These are phyloP conservation scores for Lagria hirta DNA, from an alignment of 2,888 invertebrate species.

Conservation along the genomic window DNA sequence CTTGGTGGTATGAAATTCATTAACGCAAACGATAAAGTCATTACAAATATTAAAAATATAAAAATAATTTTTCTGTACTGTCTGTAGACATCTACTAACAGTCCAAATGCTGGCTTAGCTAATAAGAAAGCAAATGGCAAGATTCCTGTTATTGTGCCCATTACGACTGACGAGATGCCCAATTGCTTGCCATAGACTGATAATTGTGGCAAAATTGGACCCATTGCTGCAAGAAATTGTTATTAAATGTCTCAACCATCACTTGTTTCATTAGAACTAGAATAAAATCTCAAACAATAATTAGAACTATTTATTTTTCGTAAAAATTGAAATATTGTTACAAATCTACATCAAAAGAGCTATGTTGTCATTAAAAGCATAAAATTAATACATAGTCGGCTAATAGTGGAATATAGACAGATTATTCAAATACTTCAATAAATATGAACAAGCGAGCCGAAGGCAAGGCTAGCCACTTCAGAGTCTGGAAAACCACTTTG, in stretches of 20 bases:
- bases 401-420: too few species aligned
- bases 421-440: too few species aligned
- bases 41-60: slow-evolving; percentile 63
- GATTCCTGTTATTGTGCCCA: slow-evolving; percentile 75
- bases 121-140: slow-evolving; percentile 75
- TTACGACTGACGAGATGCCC: slow-evolving; percentile 72
- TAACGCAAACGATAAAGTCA: slow-evolving; percentile 68
- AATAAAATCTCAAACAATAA: slow-evolving; percentile 2
- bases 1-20: slow-evolving; percentile 66
- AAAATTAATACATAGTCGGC: too few species aligned
- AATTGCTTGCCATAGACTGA: slow-evolving; percentile 77
- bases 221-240: slow-evolving; percentile 65
- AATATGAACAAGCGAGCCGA: too few species aligned
- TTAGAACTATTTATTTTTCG: not conserved
- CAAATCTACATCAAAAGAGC: not conserved
- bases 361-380: too few species aligned
- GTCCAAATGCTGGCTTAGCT: slow-evolving; percentile 76
- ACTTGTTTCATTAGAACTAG: not conserved
- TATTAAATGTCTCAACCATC: not conserved
- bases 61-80: slow-evolving; percentile 71
- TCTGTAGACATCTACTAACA: slow-evolving; percentile 73
- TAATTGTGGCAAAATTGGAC: slow-evolving; percentile 77
- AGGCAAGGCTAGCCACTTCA: too few species aligned
- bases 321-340: not conserved
- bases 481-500: too few species aligned